A percentile compares a stretch with the other conserved stretches of the same genome.
phyloP scores from a whole-genome alignment of 1,140 invertebrate species.

The Leptestheria dahalacensis region DNA sequence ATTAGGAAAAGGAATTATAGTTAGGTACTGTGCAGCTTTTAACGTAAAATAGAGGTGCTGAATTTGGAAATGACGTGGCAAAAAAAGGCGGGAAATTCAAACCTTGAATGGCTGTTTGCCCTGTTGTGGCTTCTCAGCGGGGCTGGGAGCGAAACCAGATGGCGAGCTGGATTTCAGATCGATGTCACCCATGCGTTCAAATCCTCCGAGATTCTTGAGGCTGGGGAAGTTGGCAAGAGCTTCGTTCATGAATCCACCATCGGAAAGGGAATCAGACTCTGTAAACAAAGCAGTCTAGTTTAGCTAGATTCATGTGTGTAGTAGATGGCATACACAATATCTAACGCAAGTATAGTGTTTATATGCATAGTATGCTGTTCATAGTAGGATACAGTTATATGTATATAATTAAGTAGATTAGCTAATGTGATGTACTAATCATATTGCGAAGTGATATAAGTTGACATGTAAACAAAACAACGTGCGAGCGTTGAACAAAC shows the following conservation, averaged over 20 bases:
- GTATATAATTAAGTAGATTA: too few relatives aligned
- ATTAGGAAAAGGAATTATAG: too few relatives aligned
- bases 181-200: neutral
- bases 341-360: too few relatives aligned
- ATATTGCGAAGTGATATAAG: neutral
- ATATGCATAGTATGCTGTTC: too few relatives aligned
- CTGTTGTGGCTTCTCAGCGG: neutral
- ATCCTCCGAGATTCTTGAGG: constrained; percentile 11
- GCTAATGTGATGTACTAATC: neutral
- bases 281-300: neutral
- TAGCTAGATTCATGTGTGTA: too few relatives aligned
- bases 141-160: neutral
- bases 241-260: constrained; percentile 9
- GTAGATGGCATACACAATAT: too few relatives aligned
- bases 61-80: too few relatives aligned
- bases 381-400: too few relatives aligned
- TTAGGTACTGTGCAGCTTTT: too few relatives aligned
- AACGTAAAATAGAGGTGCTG: too few relatives aligned
- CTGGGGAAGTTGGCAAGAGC: constrained; percentile 7
- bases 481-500: constrained; percentile 1
- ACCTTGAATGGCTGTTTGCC: neutral
- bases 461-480: neutral
- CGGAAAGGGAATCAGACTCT: neutral
- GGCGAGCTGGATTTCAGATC: neutral
- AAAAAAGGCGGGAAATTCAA: too few relatives aligned